A percentile compares a stretch with the other conserved stretches of the same genome.
phyloP scores from a whole-genome alignment of 1,140 invertebrate species.

The Mya arenaria region DNA sequence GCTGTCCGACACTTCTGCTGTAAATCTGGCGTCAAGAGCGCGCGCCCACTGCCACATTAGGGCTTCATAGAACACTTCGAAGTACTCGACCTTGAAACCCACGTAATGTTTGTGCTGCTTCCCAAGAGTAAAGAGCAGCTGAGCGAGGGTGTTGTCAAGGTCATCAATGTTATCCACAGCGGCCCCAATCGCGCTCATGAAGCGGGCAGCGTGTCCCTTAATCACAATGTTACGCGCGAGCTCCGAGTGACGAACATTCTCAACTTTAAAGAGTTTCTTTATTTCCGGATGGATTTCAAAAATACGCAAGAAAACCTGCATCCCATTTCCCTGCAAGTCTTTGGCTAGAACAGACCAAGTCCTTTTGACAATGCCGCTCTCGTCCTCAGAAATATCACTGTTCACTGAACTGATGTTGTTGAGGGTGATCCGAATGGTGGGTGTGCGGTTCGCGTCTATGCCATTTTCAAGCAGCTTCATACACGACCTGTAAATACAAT shows the following conservation, averaged over 20 bases:
- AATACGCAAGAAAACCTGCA: neutral
- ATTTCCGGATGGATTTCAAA: constrained; percentile 4
- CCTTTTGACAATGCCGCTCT: neutral
- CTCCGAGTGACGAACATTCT: neutral
- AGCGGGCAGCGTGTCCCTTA: neutral
- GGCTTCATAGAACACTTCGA: constrained; percentile 22
- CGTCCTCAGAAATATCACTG: neutral
- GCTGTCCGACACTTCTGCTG: constrained; percentile 3
- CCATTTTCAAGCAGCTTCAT: no score
- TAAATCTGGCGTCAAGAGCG: neutral
- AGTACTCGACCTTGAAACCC: constrained; percentile 24
- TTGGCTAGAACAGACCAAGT: neutral
- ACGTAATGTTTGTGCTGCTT: constrained; percentile 12
- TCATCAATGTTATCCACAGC: constrained; percentile 4
- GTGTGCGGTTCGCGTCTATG: no score
- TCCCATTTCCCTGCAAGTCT: neutral
- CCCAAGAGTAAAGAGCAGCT: constrained; percentile 10
- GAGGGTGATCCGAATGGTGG: no score
- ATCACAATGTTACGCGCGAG: neutral
- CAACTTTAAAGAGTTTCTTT: neutral
- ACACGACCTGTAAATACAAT: no score
- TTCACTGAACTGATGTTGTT: no score
- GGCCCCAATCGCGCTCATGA: neutral
- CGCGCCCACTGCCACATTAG: constrained; percentile 13
- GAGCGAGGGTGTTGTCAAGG: neutral